phyloP scores from a whole-genome alignment of 2,888 invertebrate species.

The Tetragnatha montana region DNA sequence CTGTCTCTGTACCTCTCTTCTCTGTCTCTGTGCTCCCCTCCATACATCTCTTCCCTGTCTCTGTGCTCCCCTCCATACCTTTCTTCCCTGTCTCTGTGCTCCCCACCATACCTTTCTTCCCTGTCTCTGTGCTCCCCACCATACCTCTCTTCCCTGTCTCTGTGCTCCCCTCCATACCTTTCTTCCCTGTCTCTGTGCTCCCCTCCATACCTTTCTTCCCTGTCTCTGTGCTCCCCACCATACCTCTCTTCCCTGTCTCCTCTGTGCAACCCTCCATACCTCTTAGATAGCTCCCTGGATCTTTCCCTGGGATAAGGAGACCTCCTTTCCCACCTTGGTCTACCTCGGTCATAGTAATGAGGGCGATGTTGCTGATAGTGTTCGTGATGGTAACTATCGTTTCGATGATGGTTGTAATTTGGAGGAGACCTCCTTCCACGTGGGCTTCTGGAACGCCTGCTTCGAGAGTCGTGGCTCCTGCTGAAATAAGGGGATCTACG shows the following conservation, averaged over 20 bases:
- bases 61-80: constrained; percentile 1
- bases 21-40: constrained; percentile 14
- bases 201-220: neutral
- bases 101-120: constrained; percentile 11
- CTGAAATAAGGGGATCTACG: neutral
- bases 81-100: constrained; percentile 14
- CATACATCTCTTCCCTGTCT: neutral
- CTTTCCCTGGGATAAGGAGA: no score
- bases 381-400: no score
- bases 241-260: neutral
- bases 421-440: neutral
- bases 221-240: neutral
- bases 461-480: constrained; percentile 12
- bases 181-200: constrained; percentile 8
- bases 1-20: constrained; percentile 13
- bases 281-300: neutral
- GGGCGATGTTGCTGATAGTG: no score
- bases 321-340: no score
- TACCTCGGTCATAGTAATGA: no score
- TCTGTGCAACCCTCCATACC: neutral
- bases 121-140: constrained; percentile 15
- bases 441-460: constrained; percentile 23
- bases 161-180: neutral
- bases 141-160: neutral
- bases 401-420: no score